These are phyloP conservation scores for Okapia johnstoni DNA, from an alignment of 2,113 vertebrate species.

Conservation along the genomic window DNA sequence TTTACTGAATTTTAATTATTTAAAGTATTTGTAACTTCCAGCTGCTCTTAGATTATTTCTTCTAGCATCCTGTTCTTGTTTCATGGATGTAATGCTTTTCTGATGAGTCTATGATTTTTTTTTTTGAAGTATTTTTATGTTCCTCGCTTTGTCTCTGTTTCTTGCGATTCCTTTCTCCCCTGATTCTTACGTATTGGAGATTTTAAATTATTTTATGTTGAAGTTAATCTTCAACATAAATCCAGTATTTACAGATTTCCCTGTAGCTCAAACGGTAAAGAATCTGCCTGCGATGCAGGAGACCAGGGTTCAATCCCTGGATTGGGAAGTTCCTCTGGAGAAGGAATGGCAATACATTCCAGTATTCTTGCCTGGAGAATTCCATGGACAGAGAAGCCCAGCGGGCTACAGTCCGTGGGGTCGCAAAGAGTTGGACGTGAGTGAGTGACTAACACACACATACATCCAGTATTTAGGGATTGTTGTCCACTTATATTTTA, in stretches of 20 bases:
- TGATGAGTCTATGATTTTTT: not conserved
- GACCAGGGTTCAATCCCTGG: not conserved
- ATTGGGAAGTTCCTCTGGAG: not conserved
- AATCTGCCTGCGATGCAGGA: not conserved
- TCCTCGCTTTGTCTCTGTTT: not conserved
- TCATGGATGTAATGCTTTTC: not conserved
- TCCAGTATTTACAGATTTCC: not conserved
- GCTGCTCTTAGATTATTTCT: not conserved
- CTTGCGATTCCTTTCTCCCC: not conserved
- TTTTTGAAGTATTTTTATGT: not conserved
- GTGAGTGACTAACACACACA: too few relatives aligned
- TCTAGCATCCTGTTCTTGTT: not conserved
- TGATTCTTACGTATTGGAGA: not conserved
- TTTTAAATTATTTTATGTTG: not conserved
- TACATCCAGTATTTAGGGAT: not conserved
- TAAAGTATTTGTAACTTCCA: not conserved
- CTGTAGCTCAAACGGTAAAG: not conserved
- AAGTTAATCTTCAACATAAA: not conserved
- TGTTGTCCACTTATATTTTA: not conserved
- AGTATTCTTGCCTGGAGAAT: not conserved
- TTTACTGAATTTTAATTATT: not conserved
- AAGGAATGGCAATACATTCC: not conserved
- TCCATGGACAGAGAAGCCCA: not conserved
- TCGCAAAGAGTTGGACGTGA: too few relatives aligned
- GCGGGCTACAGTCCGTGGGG: fast-evolving